Evolutionary conservation across 1,140 invertebrate species (phyloP), one percentile per base, ranked within the genome.

Genomic region (Dinoponera quadriceps): DNA sequence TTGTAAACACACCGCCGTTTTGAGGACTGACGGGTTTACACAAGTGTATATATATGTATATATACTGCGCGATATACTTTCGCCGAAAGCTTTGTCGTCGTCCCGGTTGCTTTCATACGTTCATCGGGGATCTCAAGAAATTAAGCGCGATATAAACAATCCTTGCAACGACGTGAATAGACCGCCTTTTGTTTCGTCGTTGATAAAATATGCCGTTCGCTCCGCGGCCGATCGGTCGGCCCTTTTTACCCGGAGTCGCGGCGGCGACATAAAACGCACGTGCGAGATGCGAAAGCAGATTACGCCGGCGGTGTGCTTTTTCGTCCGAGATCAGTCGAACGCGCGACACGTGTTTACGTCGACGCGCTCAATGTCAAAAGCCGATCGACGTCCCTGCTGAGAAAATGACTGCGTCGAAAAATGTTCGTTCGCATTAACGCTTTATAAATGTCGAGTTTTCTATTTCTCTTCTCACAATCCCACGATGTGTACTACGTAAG

Each of bases 1-100:
- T 77, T 66, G 74, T 77, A 77, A 77, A 75, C 27, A 77, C 60
- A 18, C 44, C 20, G 20, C 48, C 48, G 16, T 38, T 77, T 38
- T 77, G 48, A 20, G 16, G 11, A 14, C 20, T 20, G 5, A 16
- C 38, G 57, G 14, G 22, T 66, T 33, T 49, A 29, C 38, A 44
- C 38, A 44, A 54, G 22, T 65, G 73, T 75, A 54, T 65, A 44
- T 44, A 44, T 9, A 44, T n/a, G n/a, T n/a, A n/a, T n/a, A n/a
- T n/a, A n/a, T n/a, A 65, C 13, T 33, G n/a, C 60, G 20, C 14
- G 48, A 25, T 33, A 51, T 44, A 9, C 38, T 44, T 44, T 44
- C 38, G 38, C 0, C 38, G 38, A 44, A 44, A 44, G 11, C 38
- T 62, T 65, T n/a, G 18, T 38, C n/a, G 29, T n/a, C 27, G n/a